Evolutionary conservation across 2,113 vertebrate genomes (phyloP).

Genomic region (Junco hyemalis): DNA sequence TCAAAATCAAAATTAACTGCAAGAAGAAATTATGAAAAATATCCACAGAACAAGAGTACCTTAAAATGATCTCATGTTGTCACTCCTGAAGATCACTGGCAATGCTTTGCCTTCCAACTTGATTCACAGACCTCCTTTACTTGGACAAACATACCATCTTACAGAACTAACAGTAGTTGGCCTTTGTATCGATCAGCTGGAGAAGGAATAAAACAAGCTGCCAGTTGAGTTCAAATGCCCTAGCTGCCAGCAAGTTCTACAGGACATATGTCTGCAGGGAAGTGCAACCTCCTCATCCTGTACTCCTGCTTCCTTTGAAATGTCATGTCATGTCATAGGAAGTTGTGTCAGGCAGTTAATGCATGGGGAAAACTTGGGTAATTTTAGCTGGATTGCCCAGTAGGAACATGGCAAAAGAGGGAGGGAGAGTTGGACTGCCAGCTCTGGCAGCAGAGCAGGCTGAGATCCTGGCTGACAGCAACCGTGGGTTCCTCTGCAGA

Average conservation of each 20-base stretch:
- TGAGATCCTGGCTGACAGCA: background rate
- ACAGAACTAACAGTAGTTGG: background rate
- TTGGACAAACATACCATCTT: background rate
- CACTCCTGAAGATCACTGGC: background rate
- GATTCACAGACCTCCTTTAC: background rate
- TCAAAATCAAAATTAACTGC: background rate
- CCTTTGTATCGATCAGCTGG: background rate
- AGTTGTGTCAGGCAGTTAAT: background rate
- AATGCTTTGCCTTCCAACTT: background rate
- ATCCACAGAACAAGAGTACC: background rate
- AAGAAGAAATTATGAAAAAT: background rate
- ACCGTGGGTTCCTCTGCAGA: background rate
- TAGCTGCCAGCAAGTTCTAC: background rate
- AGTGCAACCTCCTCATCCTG: fast-evolving
- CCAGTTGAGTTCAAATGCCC: background rate
- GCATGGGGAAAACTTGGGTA: background rate
- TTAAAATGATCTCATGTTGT: background rate
- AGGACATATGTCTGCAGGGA: background rate
- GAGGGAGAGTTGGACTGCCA: background rate
- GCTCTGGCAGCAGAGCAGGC: background rate
- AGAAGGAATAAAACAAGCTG: background rate
- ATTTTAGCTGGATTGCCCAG: background rate
- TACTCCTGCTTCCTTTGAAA: background rate
- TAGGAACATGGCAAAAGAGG: background rate
- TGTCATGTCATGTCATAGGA: too few relatives aligned